Base-by-base conservation (phyloP, 2,888 invertebrate species). In the Esperia sulphurella region DNA sequence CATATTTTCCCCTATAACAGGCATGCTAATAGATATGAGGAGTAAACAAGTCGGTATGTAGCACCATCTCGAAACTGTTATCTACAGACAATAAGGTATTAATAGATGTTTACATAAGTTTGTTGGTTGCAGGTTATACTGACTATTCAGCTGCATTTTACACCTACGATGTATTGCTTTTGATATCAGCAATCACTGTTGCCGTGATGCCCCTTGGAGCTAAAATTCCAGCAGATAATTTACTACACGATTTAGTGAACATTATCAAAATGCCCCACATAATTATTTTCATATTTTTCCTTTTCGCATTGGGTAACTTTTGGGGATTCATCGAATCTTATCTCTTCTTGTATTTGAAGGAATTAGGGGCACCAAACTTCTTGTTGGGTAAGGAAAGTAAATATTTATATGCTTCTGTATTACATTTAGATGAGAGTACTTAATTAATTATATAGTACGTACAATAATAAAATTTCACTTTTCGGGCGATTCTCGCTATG, bases 271-370 rank as follows among this genome's bases (percentile, higher is more conserved):
- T 95, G 91, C 94, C 95, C 0, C 94, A 95, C 63, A 94, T 97
- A 41, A 92, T 95, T 33, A 90, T 94, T 40, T 96, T 97, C 68
- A 94, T 97, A 68, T 86, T 95, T 63, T 95, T 96, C 75, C 88
- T 97, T 40, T 95, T 96, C 69, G 91, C 94, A 29, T 90, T 97
- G 61, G 97, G 97, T 51, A 95, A 95, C 68, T 93, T 96, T 74
- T 96, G 95, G 94, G 97, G 97, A 30, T 96, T 96, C 78, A 95
- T 97, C 48, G 97, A 97, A 78, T 95, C 95, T 45, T 97, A 95
- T 75, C 85, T 97, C 31, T 97, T 96, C 77, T 91, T 96, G 69
- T 97, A 95, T 77, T 90, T 97, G 55, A 94, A 94, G 79, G 96
- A 96, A 77, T 88, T 96, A 54, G 94, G 95, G 13, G 95, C 96